A percentile compares a stretch with the other conserved stretches of the same genome.
These are phyloP conservation scores for Tichodroma muraria DNA, from an alignment of 2,113 vertebrate genomes.

Conservation along the genomic window DNA sequence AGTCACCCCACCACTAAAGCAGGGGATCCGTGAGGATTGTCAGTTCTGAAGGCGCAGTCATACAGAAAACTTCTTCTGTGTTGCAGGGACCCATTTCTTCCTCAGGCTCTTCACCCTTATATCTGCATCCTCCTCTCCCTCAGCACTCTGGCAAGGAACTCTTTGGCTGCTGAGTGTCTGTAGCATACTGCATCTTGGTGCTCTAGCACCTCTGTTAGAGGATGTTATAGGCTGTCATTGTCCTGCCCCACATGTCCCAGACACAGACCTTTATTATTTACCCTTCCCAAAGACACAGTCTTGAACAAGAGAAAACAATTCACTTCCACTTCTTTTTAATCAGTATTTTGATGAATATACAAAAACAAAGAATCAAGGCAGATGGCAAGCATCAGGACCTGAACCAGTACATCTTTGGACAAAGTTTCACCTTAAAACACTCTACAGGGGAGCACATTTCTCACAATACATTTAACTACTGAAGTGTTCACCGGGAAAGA, in stretches of 20 bases:
- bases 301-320: not conserved
- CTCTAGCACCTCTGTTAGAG: not conserved
- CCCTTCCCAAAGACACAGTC: not conserved
- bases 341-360: conserved; percentile 3
- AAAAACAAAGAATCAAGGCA: not conserved
- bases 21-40: not conserved
- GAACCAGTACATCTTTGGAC: not conserved
- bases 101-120: not conserved
- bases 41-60: not conserved
- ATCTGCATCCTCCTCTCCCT: not conserved
- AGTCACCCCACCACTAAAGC: not conserved
- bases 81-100: not conserved
- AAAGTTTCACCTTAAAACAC: not conserved
- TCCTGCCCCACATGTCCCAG: not conserved
- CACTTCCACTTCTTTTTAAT: conserved; percentile 36
- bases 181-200: accelerated
- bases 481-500: not conserved
- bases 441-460: not conserved
- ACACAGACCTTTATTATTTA: not conserved
- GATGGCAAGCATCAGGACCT: not conserved
- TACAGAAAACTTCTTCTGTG: not conserved
- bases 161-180: not conserved
- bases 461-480: not conserved
- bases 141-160: not conserved
- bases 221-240: not conserved